A percentile compares a stretch with the other conserved stretches of the same genome.
Conservation (phyloP, 1,140 invertebrate species). For the Drosophila ficusphila region DNA sequence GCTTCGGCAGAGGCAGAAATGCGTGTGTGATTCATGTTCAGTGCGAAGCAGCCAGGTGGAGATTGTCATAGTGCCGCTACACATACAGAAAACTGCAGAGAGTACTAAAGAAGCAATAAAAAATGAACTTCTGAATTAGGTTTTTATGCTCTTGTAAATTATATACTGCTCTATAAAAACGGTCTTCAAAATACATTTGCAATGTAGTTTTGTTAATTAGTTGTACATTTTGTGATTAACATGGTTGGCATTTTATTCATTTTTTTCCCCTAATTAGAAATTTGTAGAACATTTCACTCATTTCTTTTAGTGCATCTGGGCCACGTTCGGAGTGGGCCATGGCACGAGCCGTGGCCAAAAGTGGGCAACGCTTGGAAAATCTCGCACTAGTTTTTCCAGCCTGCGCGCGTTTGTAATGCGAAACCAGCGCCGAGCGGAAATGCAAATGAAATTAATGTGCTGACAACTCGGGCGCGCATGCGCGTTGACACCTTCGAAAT, state of each 20-base stretch:
- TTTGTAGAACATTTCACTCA: background rate
- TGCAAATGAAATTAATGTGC: slow-evolving; percentile 84
- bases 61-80: slow-evolving; percentile 28
- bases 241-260: too few species aligned
- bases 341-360: slow-evolving; percentile 71
- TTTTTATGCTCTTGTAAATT: too few species aligned
- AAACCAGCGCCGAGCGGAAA: slow-evolving; percentile 80
- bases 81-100: background rate
- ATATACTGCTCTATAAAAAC: too few species aligned
- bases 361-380: slow-evolving; percentile 71
- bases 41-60: slow-evolving; percentile 57
- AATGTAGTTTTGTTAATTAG: too few species aligned
- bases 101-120: background rate
- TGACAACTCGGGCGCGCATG: slow-evolving; percentile 79
- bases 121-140: too few species aligned
- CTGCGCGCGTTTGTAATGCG: slow-evolving; percentile 69
- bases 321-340: slow-evolving; percentile 19
- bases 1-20: slow-evolving; percentile 30
- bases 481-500: slow-evolving; percentile 75
- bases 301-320: background rate
- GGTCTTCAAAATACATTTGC: too few species aligned
- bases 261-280: too few species aligned
- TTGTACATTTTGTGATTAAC: too few species aligned
- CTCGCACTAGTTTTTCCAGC: slow-evolving; percentile 78
- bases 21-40: slow-evolving; percentile 79